Conservation (phyloP, 1,140 invertebrate species). For the Sarcophaga peregrina region DNA sequence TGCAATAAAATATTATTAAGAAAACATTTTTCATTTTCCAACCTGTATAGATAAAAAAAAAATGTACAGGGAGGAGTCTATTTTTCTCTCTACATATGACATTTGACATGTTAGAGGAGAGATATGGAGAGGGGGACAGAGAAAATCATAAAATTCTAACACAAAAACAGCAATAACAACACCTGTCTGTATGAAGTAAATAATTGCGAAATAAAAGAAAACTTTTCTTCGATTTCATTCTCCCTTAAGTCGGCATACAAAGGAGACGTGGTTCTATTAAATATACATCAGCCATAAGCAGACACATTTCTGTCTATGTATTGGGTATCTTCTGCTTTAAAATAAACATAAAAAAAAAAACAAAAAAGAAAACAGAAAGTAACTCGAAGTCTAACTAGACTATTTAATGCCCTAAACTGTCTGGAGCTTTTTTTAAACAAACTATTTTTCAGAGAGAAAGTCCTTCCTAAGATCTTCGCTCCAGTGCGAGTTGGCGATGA, state of each 20-base stretch:
- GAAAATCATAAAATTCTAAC: not conserved
- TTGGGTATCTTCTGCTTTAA: not conserved
- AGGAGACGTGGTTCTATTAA: slow-evolving; percentile 21
- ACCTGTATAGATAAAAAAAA: not conserved
- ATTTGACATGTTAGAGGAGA: slow-evolving; percentile 5
- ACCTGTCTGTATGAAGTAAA: not conserved
- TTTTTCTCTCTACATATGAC: not conserved
- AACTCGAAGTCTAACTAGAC: too few relatives aligned
- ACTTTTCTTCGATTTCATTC: not conserved
- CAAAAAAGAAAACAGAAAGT: too few relatives aligned
- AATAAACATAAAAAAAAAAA: too few relatives aligned
- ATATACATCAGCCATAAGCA: not conserved
- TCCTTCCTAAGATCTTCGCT: not conserved
- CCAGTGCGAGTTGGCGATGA: not conserved
- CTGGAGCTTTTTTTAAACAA: not conserved
- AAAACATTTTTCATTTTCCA: slow-evolving; percentile 29
- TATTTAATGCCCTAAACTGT: not conserved
- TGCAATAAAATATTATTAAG: slow-evolving; percentile 34
- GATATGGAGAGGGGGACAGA: not conserved
- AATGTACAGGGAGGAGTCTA: not conserved
- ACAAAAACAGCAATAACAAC: not conserved
- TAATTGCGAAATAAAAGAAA: not conserved
- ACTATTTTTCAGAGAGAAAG: not conserved
- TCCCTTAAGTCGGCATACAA: not conserved
- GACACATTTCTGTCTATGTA: not conserved